Evolutionary conservation across 2,888 invertebrate genomes (phyloP).

Genomic region (Eupithecia inturbata): DNA sequence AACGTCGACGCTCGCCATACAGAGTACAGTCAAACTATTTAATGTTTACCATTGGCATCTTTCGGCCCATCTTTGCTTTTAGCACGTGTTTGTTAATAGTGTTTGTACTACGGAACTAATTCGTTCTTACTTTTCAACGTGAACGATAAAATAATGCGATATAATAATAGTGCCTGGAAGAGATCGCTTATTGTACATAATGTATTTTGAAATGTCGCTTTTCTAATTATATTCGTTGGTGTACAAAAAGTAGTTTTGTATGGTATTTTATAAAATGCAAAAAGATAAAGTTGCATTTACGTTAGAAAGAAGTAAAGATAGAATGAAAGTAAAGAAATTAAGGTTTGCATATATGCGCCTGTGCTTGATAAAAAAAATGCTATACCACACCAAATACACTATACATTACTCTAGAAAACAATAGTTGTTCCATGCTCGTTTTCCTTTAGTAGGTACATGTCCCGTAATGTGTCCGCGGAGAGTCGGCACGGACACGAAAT

Average conservation of each 20-base stretch:
- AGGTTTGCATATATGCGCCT: neutral
- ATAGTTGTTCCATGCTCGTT: constrained; percentile 31
- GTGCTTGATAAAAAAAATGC: neutral
- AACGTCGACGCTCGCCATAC: neutral
- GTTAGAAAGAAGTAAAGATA: too few species aligned
- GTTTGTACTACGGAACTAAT: neutral
- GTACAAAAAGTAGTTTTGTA: too few species aligned
- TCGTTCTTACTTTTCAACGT: neutral
- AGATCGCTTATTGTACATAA: neutral
- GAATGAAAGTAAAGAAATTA: too few species aligned
- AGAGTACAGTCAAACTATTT: constrained; percentile 3
- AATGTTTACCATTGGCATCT: neutral
- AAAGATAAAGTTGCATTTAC: too few species aligned
- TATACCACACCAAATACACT: neutral
- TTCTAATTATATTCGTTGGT: neutral
- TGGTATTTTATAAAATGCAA: too few species aligned
- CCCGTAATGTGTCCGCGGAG: constrained; percentile 59
- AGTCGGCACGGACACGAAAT: constrained; percentile 46
- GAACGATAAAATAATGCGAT: too few species aligned
- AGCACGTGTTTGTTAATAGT: neutral
- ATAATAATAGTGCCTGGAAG: too few species aligned
- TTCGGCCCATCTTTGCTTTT: neutral
- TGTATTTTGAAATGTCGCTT: neutral
- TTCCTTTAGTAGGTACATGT: constrained; percentile 51
- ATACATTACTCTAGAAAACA: constrained; percentile 9